Percentiles rank a stretch among this genome's conserved stretches.
Conservation (phyloP, 2,113 vertebrate species). For the Urocolius indicus region DNA sequence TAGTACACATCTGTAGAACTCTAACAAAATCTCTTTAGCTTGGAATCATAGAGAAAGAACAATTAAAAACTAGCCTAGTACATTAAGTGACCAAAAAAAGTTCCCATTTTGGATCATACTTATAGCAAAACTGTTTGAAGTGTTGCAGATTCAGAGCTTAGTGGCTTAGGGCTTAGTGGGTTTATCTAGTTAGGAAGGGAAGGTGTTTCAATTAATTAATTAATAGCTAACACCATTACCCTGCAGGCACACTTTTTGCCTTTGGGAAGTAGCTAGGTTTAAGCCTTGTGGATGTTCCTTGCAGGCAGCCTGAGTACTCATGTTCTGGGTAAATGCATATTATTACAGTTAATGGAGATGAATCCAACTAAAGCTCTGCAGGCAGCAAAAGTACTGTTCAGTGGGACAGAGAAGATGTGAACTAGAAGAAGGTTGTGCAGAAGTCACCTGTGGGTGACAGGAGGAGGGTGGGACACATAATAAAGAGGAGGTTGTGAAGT, state of each 20-base stretch:
- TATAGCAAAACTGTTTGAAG: neutral
- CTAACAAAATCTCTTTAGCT: neutral
- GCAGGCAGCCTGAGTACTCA: fast-evolving
- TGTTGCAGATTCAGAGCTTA: neutral
- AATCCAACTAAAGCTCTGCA: neutral
- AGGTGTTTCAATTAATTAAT: neutral
- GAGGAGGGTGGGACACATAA: neutral
- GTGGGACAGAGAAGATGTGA: neutral
- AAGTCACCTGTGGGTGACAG: neutral
- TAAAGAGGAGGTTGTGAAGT: neutral
- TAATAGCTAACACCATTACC: neutral
- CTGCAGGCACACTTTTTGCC: neutral
- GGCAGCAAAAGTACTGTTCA: neutral
- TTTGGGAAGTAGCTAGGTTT: neutral
- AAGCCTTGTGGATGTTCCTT: neutral
- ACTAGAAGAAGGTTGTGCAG: neutral
- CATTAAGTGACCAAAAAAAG: neutral
- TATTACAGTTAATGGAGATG: neutral
- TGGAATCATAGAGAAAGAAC: neutral
- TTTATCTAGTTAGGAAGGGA: neutral
- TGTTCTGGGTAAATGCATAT: neutral
- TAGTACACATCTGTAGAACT: neutral
- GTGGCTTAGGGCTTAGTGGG: neutral
- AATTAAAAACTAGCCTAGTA: neutral
- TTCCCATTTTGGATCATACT: neutral